These are phyloP conservation scores for Amniataba percoides DNA, from an alignment of 2,797 vertebrate species.

Conservation along the genomic window DNA sequence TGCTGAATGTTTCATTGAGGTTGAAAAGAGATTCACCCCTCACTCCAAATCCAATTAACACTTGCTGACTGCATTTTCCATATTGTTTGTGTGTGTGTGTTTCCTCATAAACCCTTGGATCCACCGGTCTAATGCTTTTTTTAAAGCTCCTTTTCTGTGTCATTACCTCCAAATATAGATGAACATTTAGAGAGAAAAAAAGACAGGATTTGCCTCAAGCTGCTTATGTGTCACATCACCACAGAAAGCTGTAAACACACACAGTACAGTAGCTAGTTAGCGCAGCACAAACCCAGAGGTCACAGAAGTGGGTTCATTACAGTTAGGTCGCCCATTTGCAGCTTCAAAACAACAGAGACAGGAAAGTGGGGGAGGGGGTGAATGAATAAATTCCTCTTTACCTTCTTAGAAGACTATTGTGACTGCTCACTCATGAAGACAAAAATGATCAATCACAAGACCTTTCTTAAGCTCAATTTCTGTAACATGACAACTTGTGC, in stretches of 20 bases:
- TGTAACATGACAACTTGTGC: neutral
- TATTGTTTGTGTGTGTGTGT: constrained; percentile 4
- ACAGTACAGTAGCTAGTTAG: constrained; percentile 26
- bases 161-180: constrained; percentile 70
- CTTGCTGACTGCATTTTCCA: constrained; percentile 31
- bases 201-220: constrained; percentile 66
- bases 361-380: neutral
- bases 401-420: constrained; percentile 5
- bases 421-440: neutral
- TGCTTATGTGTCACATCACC: constrained; percentile 56
- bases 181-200: constrained; percentile 46
- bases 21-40: constrained; percentile 31
- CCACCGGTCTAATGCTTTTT: constrained; percentile 47
- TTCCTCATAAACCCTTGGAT: constrained; percentile 50
- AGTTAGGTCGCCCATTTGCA: neutral
- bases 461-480: neutral
- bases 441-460: neutral
- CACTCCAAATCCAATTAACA: constrained; percentile 63
- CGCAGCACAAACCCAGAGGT: constrained; percentile 37
- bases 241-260: constrained; percentile 45
- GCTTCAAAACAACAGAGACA: constrained; percentile 6
- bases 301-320: constrained; percentile 18
- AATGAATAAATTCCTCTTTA: neutral
- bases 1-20: constrained; percentile 38
- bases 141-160: constrained; percentile 58